phyloP scores from a whole-genome alignment of 2,113 vertebrate species.

The Apeltes quadracus region DNA sequence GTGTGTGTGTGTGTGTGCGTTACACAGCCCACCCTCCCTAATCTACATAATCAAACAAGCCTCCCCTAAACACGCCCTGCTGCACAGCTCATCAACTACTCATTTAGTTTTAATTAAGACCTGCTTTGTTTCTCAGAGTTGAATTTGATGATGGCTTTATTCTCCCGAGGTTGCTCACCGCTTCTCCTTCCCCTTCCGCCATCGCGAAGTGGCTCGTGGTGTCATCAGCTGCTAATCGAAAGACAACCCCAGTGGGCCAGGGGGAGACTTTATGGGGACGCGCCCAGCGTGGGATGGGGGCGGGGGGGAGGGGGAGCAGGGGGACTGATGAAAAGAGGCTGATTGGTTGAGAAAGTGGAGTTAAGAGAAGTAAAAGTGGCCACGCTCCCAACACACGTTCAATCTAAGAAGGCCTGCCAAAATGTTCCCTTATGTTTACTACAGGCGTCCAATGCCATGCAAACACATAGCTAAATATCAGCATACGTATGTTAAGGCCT shows the following conservation, averaged over 20 bases:
- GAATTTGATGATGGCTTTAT: slow-evolving; percentile 24
- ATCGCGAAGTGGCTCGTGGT: slow-evolving; percentile 8
- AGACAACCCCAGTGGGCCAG: slow-evolving; percentile 27
- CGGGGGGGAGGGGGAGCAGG: no score
- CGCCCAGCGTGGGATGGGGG: neutral
- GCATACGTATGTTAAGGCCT: no score
- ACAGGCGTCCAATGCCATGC: no score
- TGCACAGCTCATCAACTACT: slow-evolving; percentile 55
- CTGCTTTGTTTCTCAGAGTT: slow-evolving; percentile 37
- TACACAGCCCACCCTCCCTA: slow-evolving; percentile 15
- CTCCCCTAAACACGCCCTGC: slow-evolving; percentile 26
- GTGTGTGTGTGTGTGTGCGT: slow-evolving; percentile 30
- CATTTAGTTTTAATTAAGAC: slow-evolving; percentile 54
- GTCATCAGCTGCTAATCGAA: slow-evolving; percentile 27
- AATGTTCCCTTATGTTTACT: neutral
- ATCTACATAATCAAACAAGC: slow-evolving; percentile 47
- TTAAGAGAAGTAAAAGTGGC: neutral
- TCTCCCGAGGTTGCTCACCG: slow-evolving; percentile 8
- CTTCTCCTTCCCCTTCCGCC: slow-evolving; percentile 1
- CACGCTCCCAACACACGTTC: neutral
- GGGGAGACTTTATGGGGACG: neutral
- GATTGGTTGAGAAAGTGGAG: neutral
- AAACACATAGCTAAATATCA: no score
- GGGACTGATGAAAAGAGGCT: neutral
- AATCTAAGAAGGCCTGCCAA: neutral